Evolutionary conservation across 2,113 vertebrate species (phyloP).

Genomic region (Dasyurus viverrinus): DNA sequence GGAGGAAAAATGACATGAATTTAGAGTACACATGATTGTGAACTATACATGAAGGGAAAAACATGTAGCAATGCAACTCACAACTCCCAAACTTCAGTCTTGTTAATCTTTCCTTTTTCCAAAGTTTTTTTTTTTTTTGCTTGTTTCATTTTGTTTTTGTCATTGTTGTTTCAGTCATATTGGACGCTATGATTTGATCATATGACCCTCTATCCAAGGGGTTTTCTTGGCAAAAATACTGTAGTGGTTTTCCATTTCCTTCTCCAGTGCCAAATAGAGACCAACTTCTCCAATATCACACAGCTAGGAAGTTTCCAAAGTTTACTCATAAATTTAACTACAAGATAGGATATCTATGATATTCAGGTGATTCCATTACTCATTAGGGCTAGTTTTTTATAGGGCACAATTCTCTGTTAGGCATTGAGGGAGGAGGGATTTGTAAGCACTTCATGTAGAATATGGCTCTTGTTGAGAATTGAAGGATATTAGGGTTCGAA

Average conservation of each 20-base stretch:
- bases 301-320: background rate
- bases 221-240: background rate
- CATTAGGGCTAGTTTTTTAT: background rate
- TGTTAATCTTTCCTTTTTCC: background rate
- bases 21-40: background rate
- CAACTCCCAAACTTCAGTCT: background rate
- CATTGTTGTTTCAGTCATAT: background rate
- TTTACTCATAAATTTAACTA: background rate
- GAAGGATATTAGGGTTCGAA: background rate
- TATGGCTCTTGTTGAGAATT: background rate
- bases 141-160: background rate
- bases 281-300: background rate
- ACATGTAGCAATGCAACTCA: background rate
- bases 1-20: background rate
- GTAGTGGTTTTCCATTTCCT: background rate
- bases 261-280: background rate
- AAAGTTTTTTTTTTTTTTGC: background rate
- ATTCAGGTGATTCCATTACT: background rate
- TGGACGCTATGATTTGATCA: background rate
- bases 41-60: background rate
- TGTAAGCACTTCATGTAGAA: background rate
- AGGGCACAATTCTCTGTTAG: background rate
- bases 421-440: background rate
- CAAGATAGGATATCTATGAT: background rate
- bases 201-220: background rate